These are phyloP conservation scores for Sebastes kiyomatsui DNA, from an alignment of 2,797 vertebrate genomes.

Conservation along the genomic window DNA sequence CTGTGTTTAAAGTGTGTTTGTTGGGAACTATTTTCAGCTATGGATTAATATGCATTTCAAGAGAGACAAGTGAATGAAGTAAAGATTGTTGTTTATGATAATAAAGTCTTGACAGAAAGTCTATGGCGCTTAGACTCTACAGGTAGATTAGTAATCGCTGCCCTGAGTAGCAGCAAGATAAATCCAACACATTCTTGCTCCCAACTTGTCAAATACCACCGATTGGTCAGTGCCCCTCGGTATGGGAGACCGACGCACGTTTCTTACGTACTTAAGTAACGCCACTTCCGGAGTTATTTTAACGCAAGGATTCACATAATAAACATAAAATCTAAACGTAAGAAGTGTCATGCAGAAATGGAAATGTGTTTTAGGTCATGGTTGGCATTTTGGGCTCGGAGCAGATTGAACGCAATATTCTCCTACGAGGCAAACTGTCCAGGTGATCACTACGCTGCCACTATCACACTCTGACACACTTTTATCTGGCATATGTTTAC, in stretches of 20 bases:
- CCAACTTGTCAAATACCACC: too few relatives aligned
- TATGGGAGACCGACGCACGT: too few relatives aligned
- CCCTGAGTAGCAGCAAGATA: too few relatives aligned
- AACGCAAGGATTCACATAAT: background rate
- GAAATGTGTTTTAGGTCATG: background rate
- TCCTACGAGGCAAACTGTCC: too few relatives aligned
- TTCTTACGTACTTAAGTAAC: too few relatives aligned
- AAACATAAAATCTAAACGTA: background rate
- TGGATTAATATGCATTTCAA: background rate
- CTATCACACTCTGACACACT: constrained; percentile 13
- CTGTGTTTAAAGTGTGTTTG: background rate
- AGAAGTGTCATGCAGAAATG: background rate
- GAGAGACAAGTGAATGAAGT: background rate
- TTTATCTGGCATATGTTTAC: constrained; percentile 29
- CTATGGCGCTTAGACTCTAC: background rate
- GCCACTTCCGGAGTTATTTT: too few relatives aligned
- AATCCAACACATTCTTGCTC: too few relatives aligned
- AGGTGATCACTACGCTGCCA: background rate
- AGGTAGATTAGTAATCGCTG: too few relatives aligned
- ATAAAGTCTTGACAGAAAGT: background rate
- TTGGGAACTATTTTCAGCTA: background rate
- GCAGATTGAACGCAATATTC: background rate
- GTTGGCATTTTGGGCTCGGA: background rate
- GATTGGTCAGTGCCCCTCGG: too few relatives aligned
- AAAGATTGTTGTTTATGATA: background rate